Evolutionary conservation across 2,797 vertebrate species (phyloP), one percentile per base, ranked within the genome.

Genomic region (Lutjanus campechanus): DNA sequence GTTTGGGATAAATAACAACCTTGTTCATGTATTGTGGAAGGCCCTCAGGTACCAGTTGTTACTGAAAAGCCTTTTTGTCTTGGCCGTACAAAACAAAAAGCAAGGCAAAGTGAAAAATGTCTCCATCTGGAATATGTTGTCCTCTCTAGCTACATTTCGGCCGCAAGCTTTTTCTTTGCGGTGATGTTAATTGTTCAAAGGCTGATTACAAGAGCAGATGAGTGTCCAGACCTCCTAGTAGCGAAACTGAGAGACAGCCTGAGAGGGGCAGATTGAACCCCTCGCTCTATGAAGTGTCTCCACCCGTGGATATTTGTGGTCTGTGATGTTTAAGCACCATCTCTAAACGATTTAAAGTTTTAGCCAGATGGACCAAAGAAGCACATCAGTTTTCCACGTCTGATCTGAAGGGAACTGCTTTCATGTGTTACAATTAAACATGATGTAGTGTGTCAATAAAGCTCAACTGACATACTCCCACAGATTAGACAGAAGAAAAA

Each of bases 381-480:
- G 49, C 41, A 36, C 73, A 63, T 88, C 62, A 36, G 53, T 88
- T 92, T 82, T 83, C 53, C 59, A 41, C 22, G 44, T 81, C 84
- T 82, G 73, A 91, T 91, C 79, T 86, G 73, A 74, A 72, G 73
- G 73, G 77, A 88, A 54, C 55, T 65, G 79, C 80, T 76, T 87
- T 84, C 53, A 80, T 88, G 82, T 81, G 71, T 69, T 69, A 66
- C 77, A 91, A 83, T 89, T 91, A 88, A 89, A 88, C 59, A 77
- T 85, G 89, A 94, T 92, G 62, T 76, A 90, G 82, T 73, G 41
- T 68, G 75, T 83, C 83, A 85, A 83, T 94, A 85, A 93, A 92
- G 77, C 77, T 81, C 58, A 73, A 77, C 78, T 84, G 78, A 86
- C 76, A 69, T 22, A 68, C 85, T 90, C 84, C 79, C 83, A 89